phyloP scores from a whole-genome alignment of 2,797 vertebrate species.

The Gambusia yucatana region DNA sequence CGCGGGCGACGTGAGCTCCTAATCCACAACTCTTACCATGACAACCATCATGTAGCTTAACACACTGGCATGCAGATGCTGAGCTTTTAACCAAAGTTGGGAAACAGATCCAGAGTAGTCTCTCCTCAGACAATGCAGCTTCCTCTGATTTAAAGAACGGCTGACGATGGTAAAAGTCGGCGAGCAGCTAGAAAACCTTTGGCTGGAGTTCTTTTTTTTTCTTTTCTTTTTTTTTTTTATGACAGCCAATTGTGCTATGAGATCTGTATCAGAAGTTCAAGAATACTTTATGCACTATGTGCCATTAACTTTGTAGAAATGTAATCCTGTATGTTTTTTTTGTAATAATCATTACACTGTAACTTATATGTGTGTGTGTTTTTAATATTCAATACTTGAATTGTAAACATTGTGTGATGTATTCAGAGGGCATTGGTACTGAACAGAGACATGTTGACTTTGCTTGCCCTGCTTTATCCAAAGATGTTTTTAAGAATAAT shows the following conservation, averaged over 20 bases:
- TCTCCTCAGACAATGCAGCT: conserved; percentile 64
- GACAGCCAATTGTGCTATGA: conserved; percentile 82
- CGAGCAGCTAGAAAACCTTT: conserved; percentile 83
- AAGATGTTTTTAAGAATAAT: conserved; percentile 79
- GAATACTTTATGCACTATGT: conserved; percentile 93
- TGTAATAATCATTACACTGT: conserved; percentile 82
- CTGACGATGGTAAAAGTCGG: conserved; percentile 60
- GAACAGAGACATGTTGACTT: conserved; percentile 65
- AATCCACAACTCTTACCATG: conserved; percentile 17
- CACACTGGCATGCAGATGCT: conserved; percentile 48
- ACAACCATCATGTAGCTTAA: conserved; percentile 45
- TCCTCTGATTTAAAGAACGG: conserved; percentile 64
- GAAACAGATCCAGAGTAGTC: conserved; percentile 57
- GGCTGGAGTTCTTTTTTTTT: conserved; percentile 63
- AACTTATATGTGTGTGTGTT: conserved; percentile 88
- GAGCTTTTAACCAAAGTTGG: conserved; percentile 82
- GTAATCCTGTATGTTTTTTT: conserved; percentile 65
- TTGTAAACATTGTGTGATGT: conserved; percentile 72
- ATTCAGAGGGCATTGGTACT: conserved; percentile 69
- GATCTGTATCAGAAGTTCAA: conserved; percentile 92
- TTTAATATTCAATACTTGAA: conserved; percentile 83
- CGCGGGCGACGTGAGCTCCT: conserved; percentile 22
- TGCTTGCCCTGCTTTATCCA: conserved; percentile 80
- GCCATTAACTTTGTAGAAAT: conserved; percentile 85
- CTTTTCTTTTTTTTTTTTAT: conserved; percentile 36